Conservation (phyloP, 2,888 invertebrate species). For the Lagria hirta region DNA sequence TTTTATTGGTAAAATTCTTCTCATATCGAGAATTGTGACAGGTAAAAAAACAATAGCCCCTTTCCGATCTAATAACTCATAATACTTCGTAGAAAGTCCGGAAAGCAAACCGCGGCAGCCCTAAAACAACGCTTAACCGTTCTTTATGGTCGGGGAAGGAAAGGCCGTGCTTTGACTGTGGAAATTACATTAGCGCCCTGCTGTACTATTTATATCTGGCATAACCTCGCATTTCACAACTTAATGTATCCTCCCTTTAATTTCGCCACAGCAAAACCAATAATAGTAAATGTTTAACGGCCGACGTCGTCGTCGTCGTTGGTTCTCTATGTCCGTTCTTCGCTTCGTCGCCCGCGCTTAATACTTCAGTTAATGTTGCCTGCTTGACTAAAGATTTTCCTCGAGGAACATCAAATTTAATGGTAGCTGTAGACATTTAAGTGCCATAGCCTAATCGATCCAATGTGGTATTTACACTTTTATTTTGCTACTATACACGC, state of each 20-base stretch:
- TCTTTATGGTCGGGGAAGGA: slow-evolving; percentile 37
- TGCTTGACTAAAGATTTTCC: slow-evolving; percentile 12
- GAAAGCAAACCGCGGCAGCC: slow-evolving; percentile 34
- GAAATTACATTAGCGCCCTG: slow-evolving; percentile 35
- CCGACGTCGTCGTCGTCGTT: slow-evolving; percentile 34
- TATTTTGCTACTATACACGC: too few species aligned
- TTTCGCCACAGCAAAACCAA: slow-evolving; percentile 32
- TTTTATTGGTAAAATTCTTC: slow-evolving; percentile 20
- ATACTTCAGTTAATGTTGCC: slow-evolving; percentile 14
- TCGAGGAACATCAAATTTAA: slow-evolving; percentile 14
- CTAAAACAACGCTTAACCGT: slow-evolving; percentile 39
- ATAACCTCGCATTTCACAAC: slow-evolving; percentile 34
- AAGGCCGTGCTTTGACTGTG: slow-evolving; percentile 24
- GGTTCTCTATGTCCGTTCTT: slow-evolving; percentile 29
- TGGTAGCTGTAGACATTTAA: slow-evolving; percentile 6
- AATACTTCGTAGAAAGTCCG: slow-evolving; percentile 38
- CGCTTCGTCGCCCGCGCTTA: slow-evolving; percentile 12
- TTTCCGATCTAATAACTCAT: slow-evolving; percentile 37
- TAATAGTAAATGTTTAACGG: slow-evolving; percentile 40
- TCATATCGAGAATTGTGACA: too few species aligned
- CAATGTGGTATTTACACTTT: too few species aligned
- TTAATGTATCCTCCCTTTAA: slow-evolving; percentile 32
- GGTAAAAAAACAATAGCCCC: slow-evolving; percentile 33
- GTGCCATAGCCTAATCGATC: background rate
- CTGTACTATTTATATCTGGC: slow-evolving; percentile 33